These are phyloP conservation scores for Drosophila tanythrix DNA, from an alignment of 2,888 invertebrate species.

Conservation along the genomic window DNA sequence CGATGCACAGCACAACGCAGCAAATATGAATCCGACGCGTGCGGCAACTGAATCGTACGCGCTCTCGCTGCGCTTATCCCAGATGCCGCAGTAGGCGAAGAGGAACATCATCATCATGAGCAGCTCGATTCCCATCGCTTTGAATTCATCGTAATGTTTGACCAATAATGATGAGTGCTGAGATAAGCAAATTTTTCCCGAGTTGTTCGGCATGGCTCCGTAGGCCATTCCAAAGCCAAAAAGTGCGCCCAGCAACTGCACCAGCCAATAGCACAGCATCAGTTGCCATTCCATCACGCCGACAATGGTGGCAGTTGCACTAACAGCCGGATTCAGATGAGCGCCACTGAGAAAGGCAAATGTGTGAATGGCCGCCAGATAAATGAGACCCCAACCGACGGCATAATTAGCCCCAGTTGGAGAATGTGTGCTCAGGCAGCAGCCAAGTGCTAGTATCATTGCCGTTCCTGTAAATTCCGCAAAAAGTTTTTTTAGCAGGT, in stretches of 20 bases:
- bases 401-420: not conserved
- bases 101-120: slow-evolving; percentile 11
- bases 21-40: slow-evolving; percentile 40
- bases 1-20: slow-evolving; percentile 5
- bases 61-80: slow-evolving; percentile 37
- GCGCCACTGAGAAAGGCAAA: slow-evolving; percentile 44
- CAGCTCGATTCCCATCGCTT: slow-evolving; percentile 27
- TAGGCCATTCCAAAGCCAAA: slow-evolving; percentile 15
- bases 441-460: slow-evolving; percentile 39
- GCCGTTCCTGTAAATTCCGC: slow-evolving; percentile 43
- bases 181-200: not conserved
- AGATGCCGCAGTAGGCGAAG: slow-evolving; percentile 36
- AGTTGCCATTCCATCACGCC: slow-evolving; percentile 34
- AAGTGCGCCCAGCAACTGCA: slow-evolving; percentile 40
- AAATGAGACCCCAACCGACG: slow-evolving; percentile 44
- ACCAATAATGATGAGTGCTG: no score
- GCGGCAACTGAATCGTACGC: slow-evolving; percentile 26
- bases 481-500: not conserved
- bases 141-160: not conserved
- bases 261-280: slow-evolving; percentile 39
- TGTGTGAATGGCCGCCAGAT: slow-evolving; percentile 22
- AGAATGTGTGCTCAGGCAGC: not conserved
- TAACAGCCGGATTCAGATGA: slow-evolving; percentile 54
- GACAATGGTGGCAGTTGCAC: slow-evolving; percentile 29
- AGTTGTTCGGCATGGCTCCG: not conserved